phyloP scores from a whole-genome alignment of 1,140 invertebrate species.

The Leptinotarsa undecemlineata region DNA sequence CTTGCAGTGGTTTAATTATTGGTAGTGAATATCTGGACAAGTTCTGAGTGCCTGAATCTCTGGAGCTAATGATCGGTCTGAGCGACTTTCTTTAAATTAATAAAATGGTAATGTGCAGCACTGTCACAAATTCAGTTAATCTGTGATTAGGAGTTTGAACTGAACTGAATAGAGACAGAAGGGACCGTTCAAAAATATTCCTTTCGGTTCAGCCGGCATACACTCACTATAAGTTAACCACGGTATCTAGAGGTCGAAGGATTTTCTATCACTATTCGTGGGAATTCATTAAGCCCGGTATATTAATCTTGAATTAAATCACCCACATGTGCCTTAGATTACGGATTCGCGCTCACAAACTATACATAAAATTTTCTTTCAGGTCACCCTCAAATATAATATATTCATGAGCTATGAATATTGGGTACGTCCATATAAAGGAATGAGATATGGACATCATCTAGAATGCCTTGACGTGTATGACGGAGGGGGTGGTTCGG shows the following conservation, averaged over 20 bases:
- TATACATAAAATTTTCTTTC: constrained; percentile 33
- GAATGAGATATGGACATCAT: constrained; percentile 33
- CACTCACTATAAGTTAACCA: background rate
- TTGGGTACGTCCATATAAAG: constrained; percentile 31
- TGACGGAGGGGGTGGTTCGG: constrained; percentile 13
- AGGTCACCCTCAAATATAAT: constrained; percentile 20
- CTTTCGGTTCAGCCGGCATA: too few relatives aligned
- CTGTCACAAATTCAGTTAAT: too few relatives aligned
- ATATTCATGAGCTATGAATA: constrained; percentile 32
- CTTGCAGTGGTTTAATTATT: too few relatives aligned
- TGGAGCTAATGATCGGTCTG: too few relatives aligned
- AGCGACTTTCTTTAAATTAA: too few relatives aligned
- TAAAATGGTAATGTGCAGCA: too few relatives aligned
- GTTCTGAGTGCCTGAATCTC: too few relatives aligned
- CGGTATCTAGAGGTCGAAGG: background rate
- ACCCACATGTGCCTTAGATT: constrained; percentile 22
- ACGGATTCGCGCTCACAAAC: constrained; percentile 9
- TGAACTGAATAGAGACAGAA: too few relatives aligned
- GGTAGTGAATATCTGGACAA: too few relatives aligned
- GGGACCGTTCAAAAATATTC: too few relatives aligned
- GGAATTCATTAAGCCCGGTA: constrained; percentile 15
- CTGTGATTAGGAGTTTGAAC: too few relatives aligned
- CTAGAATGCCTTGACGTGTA: constrained; percentile 32
- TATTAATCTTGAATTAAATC: constrained; percentile 31
- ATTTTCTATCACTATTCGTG: background rate